Evolutionary conservation across 2,888 invertebrate species (phyloP).

Genomic region (Stenichneumon culpator): DNA sequence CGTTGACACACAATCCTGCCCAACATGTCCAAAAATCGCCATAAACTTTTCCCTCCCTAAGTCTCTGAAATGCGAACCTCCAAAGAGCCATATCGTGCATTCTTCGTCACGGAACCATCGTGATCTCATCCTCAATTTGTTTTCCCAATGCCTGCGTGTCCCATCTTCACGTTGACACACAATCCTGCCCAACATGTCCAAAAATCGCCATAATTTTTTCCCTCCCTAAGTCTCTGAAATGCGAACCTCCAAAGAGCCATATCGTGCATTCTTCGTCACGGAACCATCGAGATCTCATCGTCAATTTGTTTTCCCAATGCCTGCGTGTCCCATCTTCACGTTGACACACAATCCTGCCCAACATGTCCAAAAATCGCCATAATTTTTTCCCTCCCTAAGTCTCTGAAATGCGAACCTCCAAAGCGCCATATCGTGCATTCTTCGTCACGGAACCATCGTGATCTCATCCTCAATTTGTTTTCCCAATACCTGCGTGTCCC

Average conservation of each 20-base stretch:
- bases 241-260: not conserved
- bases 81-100: not conserved
- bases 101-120: not conserved
- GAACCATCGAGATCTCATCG: not conserved
- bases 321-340: constrained; percentile 40
- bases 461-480: constrained; percentile 22
- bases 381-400: not conserved
- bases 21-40: constrained; percentile 4
- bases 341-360: constrained; percentile 78
- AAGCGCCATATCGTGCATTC: not conserved
- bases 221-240: not conserved
- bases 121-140: constrained; percentile 3
- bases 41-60: not conserved
- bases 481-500: not conserved
- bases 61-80: not conserved
- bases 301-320: constrained; percentile 1
- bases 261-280: not conserved
- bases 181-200: constrained; percentile 72
- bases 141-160: not conserved
- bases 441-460: not conserved
- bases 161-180: constrained; percentile 73
- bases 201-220: too few relatives aligned
- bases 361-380: not conserved
- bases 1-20: constrained; percentile 79
- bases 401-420: not conserved